A percentile compares a stretch with the other conserved stretches of the same genome.
Evolutionary conservation across 2,888 invertebrate genomes (phyloP).

Genomic region (Eremobia ochroleuca): DNA sequence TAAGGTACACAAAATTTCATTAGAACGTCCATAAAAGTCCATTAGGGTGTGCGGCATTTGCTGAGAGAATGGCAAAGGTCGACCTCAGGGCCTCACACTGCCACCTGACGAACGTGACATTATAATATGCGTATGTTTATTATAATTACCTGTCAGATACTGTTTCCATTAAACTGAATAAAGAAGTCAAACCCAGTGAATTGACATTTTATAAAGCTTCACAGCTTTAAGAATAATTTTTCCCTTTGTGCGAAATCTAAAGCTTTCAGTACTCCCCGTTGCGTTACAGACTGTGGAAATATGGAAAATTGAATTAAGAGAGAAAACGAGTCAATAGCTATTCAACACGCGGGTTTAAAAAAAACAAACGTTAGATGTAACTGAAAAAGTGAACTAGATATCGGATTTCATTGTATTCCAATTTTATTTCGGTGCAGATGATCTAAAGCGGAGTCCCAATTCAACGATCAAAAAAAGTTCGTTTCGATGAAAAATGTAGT

Average conservation of each 20-base stretch:
- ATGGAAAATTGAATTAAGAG: constrained; percentile 5
- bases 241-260: not conserved
- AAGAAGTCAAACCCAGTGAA: constrained; percentile 22
- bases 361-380: constrained; percentile 15
- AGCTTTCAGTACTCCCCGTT: not conserved
- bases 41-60: constrained; percentile 76
- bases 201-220: constrained; percentile 25
- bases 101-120: constrained; percentile 55
- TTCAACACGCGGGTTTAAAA: not conserved
- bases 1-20: constrained; percentile 80
- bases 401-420: constrained; percentile 15
- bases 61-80: constrained; percentile 79
- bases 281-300: not conserved
- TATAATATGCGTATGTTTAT: constrained; percentile 52
- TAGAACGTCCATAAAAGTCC: constrained; percentile 81
- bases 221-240: constrained; percentile 4
- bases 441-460: constrained; percentile 28
- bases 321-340: not conserved
- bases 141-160: constrained; percentile 40
- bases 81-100: constrained; percentile 63
- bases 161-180: constrained; percentile 22
- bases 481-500: constrained; percentile 38
- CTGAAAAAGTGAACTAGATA: constrained; percentile 37
- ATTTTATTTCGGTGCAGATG: constrained; percentile 29
- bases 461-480: constrained; percentile 24